Evolutionary conservation across 1,140 invertebrate species (phyloP).

Genomic region (Hylaeus anthracinus): DNA sequence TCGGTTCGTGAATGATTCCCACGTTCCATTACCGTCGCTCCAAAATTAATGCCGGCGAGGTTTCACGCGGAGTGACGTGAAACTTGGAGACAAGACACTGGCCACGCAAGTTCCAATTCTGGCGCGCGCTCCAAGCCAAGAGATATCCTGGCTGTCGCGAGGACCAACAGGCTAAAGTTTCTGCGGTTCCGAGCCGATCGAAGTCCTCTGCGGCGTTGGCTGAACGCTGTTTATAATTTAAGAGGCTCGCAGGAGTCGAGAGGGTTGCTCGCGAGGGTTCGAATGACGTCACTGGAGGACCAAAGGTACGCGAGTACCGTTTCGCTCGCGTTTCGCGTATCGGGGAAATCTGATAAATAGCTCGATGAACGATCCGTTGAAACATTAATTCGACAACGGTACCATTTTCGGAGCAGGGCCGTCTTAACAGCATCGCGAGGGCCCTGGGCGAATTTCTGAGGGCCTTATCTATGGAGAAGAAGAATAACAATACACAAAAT

Average conservation of each 20-base stretch:
- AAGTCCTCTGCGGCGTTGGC: slow-evolving; percentile 56
- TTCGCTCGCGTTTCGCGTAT: not conserved
- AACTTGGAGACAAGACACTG: slow-evolving; percentile 10
- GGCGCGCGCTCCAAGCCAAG: not conserved
- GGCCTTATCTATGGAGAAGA: too few relatives aligned
- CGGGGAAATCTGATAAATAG: not conserved
- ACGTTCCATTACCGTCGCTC: slow-evolving; percentile 6
- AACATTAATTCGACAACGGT: not conserved
- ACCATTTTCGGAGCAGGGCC: too few relatives aligned
- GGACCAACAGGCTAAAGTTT: slow-evolving; percentile 46
- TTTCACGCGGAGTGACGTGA: not conserved
- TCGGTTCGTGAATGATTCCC: not conserved
- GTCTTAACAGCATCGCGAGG: too few relatives aligned
- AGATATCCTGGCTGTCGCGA: slow-evolving; percentile 4
- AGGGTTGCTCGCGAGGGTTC: slow-evolving; percentile 30
- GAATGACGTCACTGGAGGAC: slow-evolving; percentile 22
- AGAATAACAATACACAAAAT: too few relatives aligned
- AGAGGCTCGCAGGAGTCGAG: slow-evolving; percentile 47
- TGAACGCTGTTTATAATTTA: slow-evolving; percentile 74
- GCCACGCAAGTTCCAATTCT: slow-evolving; percentile 5
- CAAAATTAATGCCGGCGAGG: slow-evolving; percentile 24
- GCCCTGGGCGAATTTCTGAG: too few relatives aligned
- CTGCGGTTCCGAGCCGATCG: slow-evolving; percentile 50
- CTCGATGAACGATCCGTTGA: not conserved
- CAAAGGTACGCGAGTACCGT: not conserved